Evolutionary conservation across 1,140 invertebrate genomes (phyloP).

Genomic region (Papilio glaucus): DNA sequence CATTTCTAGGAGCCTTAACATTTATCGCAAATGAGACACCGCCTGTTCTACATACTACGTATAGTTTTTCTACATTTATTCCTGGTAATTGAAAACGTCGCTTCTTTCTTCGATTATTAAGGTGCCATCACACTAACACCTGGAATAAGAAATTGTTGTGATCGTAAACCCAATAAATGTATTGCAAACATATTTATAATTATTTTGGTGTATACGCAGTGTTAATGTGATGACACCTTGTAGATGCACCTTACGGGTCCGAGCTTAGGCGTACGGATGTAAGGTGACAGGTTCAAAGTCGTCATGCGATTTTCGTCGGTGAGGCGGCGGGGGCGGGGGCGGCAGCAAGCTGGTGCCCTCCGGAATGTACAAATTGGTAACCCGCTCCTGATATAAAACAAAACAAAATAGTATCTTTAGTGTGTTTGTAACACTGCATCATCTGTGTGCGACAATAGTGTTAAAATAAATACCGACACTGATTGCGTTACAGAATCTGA

Average conservation of each 20-base stretch:
- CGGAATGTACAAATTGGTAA: constrained; percentile 84
- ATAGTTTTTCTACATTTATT: background rate
- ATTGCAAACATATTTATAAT: constrained; percentile 1
- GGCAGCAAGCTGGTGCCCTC: constrained; percentile 84
- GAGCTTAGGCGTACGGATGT: constrained; percentile 75
- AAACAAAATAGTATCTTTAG: no score
- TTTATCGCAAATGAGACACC: constrained; percentile 11
- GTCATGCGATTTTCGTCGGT: constrained; percentile 79
- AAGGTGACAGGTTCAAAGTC: constrained; percentile 82
- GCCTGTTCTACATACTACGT: constrained; percentile 5
- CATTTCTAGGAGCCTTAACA: constrained; percentile 17
- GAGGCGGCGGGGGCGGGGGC: constrained; percentile 81
- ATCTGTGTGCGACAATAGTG: no score
- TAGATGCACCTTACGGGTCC: background rate
- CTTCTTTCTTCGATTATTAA: background rate
- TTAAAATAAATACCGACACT: background rate
- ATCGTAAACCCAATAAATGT: background rate
- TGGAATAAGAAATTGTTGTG: background rate
- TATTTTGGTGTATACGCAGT: background rate
- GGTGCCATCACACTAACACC: background rate
- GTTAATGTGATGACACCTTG: constrained; percentile 7
- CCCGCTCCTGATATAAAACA: constrained; percentile 75
- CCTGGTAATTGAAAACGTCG: constrained; percentile 5
- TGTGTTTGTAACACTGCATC: no score
- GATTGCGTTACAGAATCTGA: background rate